phyloP scores from a whole-genome alignment of 1,140 invertebrate species.

The Macrobrachium rosenbergii region DNA sequence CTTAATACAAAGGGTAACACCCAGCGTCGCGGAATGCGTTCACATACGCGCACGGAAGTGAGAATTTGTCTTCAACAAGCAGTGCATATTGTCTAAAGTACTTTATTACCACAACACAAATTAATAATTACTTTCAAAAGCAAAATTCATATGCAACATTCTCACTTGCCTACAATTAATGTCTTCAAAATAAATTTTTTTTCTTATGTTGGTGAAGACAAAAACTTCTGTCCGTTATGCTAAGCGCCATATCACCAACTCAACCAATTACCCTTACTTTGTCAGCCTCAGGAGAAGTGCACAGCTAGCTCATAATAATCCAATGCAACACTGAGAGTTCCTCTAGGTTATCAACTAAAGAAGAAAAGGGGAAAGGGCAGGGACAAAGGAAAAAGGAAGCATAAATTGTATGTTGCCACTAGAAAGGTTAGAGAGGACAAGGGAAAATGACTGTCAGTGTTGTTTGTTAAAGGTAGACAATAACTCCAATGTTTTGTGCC shows the following conservation, averaged over 20 bases:
- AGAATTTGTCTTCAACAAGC: no score
- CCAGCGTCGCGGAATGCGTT: slow-evolving; percentile 32
- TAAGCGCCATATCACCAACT: slow-evolving; percentile 42
- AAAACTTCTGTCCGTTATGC: slow-evolving; percentile 5
- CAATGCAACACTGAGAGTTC: slow-evolving; percentile 29
- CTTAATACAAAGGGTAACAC: slow-evolving; percentile 21
- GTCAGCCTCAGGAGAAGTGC: slow-evolving; percentile 38
- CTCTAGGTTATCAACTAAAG: slow-evolving; percentile 46
- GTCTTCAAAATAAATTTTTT: no score
- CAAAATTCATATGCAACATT: no score
- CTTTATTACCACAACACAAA: no score
- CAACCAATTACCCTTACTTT: slow-evolving; percentile 30
- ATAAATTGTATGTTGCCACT: background rate
- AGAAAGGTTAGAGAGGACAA: background rate
- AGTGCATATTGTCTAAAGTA: no score
- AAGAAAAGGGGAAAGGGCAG: slow-evolving; percentile 27
- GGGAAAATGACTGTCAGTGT: background rate
- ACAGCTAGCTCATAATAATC: background rate
- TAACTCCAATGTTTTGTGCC: no score
- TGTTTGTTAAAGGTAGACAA: no score
- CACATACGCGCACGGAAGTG: slow-evolving; percentile 39
- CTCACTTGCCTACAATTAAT: no score
- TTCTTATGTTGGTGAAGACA: no score
- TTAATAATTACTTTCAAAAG: no score
- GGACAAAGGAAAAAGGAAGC: slow-evolving; percentile 18